Evolutionary conservation across 2,113 vertebrate species (phyloP), one percentile per base, ranked within the genome.

Genomic region (Panthera tigris): DNA sequence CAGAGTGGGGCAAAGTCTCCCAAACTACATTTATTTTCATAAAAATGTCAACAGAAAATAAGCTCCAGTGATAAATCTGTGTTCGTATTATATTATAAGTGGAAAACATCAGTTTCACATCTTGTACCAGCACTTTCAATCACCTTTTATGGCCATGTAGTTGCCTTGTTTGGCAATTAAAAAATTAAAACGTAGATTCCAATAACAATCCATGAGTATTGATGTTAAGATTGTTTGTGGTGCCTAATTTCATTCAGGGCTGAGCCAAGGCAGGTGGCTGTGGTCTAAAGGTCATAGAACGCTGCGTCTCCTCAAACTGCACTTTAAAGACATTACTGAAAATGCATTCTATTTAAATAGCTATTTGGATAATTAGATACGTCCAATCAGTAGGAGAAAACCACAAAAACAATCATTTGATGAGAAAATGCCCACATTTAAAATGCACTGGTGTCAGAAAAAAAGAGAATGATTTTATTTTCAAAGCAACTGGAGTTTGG

Each of bases 381-480:
- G 89, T 66, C 88, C 7, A 18, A 86, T 96, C 8, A 68, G 71
- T 78, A 76, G 90, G 83, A 57, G 3, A 92, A 96, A 94, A 74
- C n/a, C 52, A 91, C 63, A 91, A 83, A 97, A 88, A 85, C 91
- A 97, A 91, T 96, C 88, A 93, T 94, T 94, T 91, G 65, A 88
- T 88, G 71, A 86, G 55, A 94, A 45, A 98, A 94, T 39, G 83
- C 87, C 96, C 96, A 39, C 68, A 98, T 89, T 96, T 90, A 97
- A 97, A 97, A 97, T 94, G 66, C 45, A 68, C 71, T 96, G 1
- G 0, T 94, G 95, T 97, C 73, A 96, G 81, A 97, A 97, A 85
- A 95, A 84, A 91, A 88, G 36, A 97, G 98, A 97, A 97, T 94
- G 3, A 85, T 97, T 91, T 95, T 89, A 89, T 95, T 96, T 97